These are phyloP conservation scores for Mus caroli DNA, from an alignment of 2,797 vertebrate genomes.

Conservation along the genomic window DNA sequence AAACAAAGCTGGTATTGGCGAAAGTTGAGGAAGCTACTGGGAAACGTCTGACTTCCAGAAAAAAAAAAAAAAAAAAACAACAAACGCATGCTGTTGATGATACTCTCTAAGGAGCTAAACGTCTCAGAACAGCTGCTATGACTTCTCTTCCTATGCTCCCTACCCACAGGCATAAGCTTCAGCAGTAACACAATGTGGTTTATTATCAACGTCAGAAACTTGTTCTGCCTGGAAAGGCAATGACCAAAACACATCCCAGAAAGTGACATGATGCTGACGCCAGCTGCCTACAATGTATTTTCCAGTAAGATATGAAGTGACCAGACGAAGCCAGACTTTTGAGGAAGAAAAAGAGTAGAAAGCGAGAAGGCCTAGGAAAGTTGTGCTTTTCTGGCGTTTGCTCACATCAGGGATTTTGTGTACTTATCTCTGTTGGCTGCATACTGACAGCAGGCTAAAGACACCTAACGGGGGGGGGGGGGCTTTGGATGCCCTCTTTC, in stretches of 20 bases:
- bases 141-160: neutral
- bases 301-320: slow-evolving; percentile 43
- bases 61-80: neutral
- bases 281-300: neutral
- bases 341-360: slow-evolving; percentile 50
- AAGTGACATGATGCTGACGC: slow-evolving; percentile 44
- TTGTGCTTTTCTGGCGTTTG: slow-evolving; percentile 1
- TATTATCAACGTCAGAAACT: slow-evolving; percentile 46
- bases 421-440: neutral
- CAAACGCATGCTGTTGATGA: neutral
- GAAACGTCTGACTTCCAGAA: slow-evolving; percentile 35
- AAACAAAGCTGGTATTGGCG: neutral
- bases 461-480: slow-evolving; percentile 45
- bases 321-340: neutral
- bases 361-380: neutral
- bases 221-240: slow-evolving; percentile 48
- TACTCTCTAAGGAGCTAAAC: neutral
- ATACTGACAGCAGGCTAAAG: neutral
- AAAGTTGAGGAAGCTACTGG: neutral
- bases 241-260: neutral
- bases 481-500: neutral
- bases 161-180: neutral
- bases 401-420: neutral
- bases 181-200: slow-evolving; percentile 36
- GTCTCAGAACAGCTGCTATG: neutral